Percentiles rank a stretch among this genome's conserved stretches.
phyloP scores from a whole-genome alignment of 2,797 vertebrate species.

The Heterohyrax brucei region DNA sequence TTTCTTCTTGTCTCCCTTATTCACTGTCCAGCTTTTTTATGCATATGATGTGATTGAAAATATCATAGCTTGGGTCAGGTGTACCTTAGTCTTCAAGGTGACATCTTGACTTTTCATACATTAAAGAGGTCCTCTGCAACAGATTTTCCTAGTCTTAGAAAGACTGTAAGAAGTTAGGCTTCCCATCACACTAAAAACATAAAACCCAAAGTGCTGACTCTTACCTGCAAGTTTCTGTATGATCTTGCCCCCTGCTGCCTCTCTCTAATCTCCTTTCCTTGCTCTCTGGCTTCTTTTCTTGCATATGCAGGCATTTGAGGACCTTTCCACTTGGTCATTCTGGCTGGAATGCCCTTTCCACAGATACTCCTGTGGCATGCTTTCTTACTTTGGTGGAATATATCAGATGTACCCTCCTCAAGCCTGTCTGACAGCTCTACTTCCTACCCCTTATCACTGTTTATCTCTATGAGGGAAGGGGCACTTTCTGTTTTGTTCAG shows the following conservation, averaged over 20 bases:
- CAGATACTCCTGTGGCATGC: background rate
- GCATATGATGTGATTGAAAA: too few species aligned
- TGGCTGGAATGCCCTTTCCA: background rate
- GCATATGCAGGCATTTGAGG: background rate
- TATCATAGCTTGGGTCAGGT: too few species aligned
- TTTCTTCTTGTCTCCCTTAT: too few species aligned
- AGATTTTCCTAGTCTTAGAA: background rate
- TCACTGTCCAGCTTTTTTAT: too few species aligned
- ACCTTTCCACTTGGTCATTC: background rate
- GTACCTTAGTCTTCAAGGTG: too few species aligned
- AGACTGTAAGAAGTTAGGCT: background rate
- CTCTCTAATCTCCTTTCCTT: background rate
- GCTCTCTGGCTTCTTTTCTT: background rate
- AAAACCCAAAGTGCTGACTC: background rate
- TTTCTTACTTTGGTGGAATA: background rate
- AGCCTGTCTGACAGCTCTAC: background rate
- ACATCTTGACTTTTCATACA: too few species aligned
- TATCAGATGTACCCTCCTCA: background rate
- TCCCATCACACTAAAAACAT: conserved; percentile 12
- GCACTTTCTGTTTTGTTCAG: background rate
- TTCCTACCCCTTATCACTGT: background rate
- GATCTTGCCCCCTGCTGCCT: background rate
- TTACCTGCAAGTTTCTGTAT: background rate
- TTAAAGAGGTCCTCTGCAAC: too few species aligned
- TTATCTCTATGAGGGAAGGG: background rate